These are phyloP conservation scores for Philotrypesis tridentata DNA, from an alignment of 1,140 invertebrate species.

Conservation along the genomic window DNA sequence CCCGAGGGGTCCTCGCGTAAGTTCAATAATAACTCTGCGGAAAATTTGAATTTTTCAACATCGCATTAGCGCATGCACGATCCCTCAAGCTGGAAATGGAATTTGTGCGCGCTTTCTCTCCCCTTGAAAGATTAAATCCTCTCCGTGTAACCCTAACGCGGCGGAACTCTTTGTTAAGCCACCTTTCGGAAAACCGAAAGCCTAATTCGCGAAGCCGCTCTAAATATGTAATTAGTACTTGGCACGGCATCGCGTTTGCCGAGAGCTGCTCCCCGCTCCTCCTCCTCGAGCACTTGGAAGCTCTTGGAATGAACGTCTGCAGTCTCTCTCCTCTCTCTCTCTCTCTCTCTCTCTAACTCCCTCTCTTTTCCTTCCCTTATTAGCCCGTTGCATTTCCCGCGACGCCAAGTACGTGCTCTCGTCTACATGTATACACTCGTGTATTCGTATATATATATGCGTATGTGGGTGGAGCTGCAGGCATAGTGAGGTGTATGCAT, in stretches of 20 bases:
- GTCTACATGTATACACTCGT: too few species aligned
- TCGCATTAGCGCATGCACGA: neutral
- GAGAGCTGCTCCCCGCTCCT: neutral
- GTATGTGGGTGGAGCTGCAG: neutral
- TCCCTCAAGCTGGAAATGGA: neutral
- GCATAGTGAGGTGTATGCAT: neutral
- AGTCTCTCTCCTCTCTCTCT: neutral
- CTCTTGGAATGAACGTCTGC: neutral
- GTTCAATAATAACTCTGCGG: neutral
- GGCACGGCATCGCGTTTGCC: neutral
- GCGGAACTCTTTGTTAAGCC: conserved; percentile 13
- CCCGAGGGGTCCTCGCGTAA: too few species aligned
- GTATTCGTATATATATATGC: neutral
- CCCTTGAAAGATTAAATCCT: neutral
- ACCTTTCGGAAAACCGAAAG: conserved; percentile 15
- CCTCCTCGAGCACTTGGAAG: neutral
- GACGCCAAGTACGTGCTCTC: too few species aligned
- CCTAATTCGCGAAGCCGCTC: conserved; percentile 2
- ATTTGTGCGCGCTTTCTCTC: neutral
- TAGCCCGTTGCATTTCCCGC: conserved; percentile 5
- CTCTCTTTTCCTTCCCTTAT: conserved; percentile 33
- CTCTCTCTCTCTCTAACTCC: conserved; percentile 14
- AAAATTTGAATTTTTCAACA: neutral
- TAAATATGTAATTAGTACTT: conserved; percentile 44
- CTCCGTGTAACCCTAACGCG: neutral